A percentile compares a stretch with the other conserved stretches of the same genome.
Conservation (phyloP, 2,113 vertebrate genomes). For the Sylvicapra grimmia region DNA sequence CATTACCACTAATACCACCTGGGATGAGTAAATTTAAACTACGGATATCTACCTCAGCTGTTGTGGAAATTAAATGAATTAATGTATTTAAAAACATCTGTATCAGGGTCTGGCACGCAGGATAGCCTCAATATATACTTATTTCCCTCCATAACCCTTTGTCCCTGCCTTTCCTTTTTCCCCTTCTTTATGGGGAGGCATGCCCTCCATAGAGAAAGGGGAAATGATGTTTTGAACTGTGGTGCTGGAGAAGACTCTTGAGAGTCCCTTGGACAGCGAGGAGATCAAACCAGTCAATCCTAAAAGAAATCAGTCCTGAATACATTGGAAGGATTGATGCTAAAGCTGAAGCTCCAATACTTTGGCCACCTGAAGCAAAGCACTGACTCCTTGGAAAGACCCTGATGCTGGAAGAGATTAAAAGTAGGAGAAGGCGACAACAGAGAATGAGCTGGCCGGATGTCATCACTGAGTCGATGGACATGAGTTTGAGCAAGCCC, state of each 20-base stretch:
- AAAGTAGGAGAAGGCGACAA: not conserved
- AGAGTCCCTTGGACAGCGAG: not conserved
- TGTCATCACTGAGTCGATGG: not conserved
- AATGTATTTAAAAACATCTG: not conserved
- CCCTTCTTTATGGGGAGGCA: not conserved
- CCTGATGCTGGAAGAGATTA: not conserved
- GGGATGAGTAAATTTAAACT: not conserved
- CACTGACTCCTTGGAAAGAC: not conserved
- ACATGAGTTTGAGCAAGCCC: not conserved
- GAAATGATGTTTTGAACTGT: not conserved
- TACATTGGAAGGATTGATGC: not conserved
- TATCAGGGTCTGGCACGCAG: not conserved
- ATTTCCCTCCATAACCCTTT: not conserved
- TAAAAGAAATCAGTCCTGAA: not conserved
- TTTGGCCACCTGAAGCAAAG: not conserved
- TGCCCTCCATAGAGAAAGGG: not conserved
- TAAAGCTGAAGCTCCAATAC: not conserved
- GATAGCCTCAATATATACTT: not conserved
- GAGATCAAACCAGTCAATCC: not conserved
- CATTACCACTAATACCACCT: not conserved
- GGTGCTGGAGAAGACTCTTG: not conserved
- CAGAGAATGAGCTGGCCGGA: not conserved
- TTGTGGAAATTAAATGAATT: not conserved
- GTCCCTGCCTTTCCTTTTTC: not conserved
- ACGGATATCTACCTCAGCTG: not conserved